Conservation (phyloP, 1,140 invertebrate genomes). For the Zophobas atratus region DNA sequence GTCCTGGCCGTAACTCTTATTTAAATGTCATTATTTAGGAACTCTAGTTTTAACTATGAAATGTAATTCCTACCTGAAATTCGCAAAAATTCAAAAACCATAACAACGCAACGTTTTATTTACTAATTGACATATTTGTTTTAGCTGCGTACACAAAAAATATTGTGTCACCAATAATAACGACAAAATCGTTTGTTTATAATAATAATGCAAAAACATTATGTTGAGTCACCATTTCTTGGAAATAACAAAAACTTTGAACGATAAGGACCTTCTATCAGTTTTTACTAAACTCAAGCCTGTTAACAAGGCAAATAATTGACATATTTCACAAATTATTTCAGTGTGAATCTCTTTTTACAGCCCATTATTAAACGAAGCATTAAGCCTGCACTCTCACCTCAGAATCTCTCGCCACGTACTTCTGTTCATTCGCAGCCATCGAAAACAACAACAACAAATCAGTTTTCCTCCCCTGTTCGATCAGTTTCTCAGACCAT, state of each 20-base stretch:
- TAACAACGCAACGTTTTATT: not conserved
- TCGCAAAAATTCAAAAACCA: not conserved
- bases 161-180: not conserved
- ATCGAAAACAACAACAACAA: not conserved
- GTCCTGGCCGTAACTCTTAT: too few relatives aligned
- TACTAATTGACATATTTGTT: not conserved
- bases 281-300: slow-evolving; percentile 29
- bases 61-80: too few relatives aligned
- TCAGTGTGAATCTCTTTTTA: slow-evolving; percentile 2
- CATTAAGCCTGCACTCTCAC: not conserved
- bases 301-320: slow-evolving; percentile 15
- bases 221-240: slow-evolving; percentile 25
- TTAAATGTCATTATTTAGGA: too few relatives aligned
- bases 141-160: not conserved
- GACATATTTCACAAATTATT: not conserved
- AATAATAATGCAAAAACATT: slow-evolving; percentile 19
- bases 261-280: slow-evolving; percentile 14
- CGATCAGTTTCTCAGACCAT: slow-evolving; percentile 11
- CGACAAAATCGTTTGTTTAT: slow-evolving; percentile 29
- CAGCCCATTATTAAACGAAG: slow-evolving; percentile 25
- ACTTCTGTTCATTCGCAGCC: slow-evolving; percentile 22
- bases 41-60: too few relatives aligned
- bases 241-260: slow-evolving; percentile 19
- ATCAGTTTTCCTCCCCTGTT: slow-evolving; percentile 10
- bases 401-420: not conserved